Evolutionary conservation across 2,888 invertebrate genomes (phyloP).

Genomic region (Ariolimax columbianus): DNA sequence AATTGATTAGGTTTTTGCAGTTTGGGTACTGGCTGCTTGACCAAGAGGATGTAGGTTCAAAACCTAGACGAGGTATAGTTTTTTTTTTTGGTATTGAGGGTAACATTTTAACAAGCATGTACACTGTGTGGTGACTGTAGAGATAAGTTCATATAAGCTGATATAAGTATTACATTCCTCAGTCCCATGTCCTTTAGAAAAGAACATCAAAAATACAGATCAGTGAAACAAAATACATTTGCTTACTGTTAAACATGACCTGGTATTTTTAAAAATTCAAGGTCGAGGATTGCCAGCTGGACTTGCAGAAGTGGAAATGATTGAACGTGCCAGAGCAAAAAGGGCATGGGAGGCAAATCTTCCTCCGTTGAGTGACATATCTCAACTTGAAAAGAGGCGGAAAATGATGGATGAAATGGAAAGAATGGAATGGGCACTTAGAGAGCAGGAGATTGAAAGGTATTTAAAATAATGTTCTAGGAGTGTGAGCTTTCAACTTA

Average conservation of each 20-base stretch:
- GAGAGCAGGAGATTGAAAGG: constrained; percentile 85
- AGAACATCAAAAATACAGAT: background rate
- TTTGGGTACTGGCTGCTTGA: too few species aligned
- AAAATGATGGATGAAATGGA: constrained; percentile 88
- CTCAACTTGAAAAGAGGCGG: constrained; percentile 83
- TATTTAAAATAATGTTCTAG: constrained; percentile 48
- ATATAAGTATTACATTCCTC: too few species aligned
- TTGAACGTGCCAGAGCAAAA: constrained; percentile 85
- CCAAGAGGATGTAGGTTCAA: too few species aligned
- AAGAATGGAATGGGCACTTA: constrained; percentile 89
- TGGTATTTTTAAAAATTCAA: too few species aligned
- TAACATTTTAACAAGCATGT: too few species aligned
- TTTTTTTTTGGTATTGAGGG: too few species aligned
- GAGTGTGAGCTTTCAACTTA: constrained; percentile 7
- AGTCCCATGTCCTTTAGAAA: background rate
- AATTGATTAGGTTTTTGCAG: too few species aligned
- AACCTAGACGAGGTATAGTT: too few species aligned
- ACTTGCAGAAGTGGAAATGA: constrained; percentile 82
- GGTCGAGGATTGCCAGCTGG: constrained; percentile 84
- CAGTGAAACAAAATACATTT: background rate
- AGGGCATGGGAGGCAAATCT: constrained; percentile 84
- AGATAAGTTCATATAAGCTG: too few species aligned
- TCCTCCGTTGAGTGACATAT: constrained; percentile 81
- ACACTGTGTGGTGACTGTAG: too few species aligned
- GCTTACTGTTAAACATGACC: too few species aligned